Conservation (phyloP, 2,113 vertebrate species). For the Melanerpes formicivorus region DNA sequence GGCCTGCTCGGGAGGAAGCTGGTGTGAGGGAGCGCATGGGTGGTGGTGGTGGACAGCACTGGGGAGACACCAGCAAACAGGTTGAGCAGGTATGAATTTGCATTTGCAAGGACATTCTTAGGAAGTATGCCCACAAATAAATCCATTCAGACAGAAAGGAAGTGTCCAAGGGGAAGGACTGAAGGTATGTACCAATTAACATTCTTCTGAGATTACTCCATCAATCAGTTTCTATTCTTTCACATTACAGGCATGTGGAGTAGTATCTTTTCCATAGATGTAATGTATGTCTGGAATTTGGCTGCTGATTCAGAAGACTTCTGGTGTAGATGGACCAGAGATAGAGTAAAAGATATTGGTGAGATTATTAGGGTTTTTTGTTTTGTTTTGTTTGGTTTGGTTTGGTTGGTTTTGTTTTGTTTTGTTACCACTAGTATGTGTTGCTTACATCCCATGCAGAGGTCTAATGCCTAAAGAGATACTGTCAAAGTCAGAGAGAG, state of each 20-base stretch:
- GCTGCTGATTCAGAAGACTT: conserved; percentile 78
- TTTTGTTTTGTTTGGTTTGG: not conserved
- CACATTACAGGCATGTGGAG: conserved; percentile 78
- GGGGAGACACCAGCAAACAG: not conserved
- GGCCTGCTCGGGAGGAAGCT: not conserved
- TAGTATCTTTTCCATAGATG: conserved; percentile 83
- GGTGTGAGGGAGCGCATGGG: fast-evolving
- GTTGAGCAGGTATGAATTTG: not conserved
- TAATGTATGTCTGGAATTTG: conserved; percentile 80
- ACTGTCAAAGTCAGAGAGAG: not conserved
- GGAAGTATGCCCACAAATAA: not conserved
- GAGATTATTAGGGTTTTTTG: not conserved
- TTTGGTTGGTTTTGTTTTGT: not conserved
- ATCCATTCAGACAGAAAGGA: not conserved
- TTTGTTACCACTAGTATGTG: not conserved
- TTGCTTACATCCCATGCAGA: not conserved
- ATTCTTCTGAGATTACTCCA: not conserved
- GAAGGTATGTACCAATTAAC: conserved; percentile 32
- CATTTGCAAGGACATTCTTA: not conserved
- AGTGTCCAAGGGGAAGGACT: not conserved
- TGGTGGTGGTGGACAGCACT: not conserved
- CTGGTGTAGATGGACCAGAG: conserved; percentile 78
- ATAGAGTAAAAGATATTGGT: conserved; percentile 80
- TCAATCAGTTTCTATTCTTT: not conserved
- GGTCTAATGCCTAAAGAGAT: not conserved